phyloP scores from a whole-genome alignment of 2,113 vertebrate species.

The Semicossyphus pulcher region DNA sequence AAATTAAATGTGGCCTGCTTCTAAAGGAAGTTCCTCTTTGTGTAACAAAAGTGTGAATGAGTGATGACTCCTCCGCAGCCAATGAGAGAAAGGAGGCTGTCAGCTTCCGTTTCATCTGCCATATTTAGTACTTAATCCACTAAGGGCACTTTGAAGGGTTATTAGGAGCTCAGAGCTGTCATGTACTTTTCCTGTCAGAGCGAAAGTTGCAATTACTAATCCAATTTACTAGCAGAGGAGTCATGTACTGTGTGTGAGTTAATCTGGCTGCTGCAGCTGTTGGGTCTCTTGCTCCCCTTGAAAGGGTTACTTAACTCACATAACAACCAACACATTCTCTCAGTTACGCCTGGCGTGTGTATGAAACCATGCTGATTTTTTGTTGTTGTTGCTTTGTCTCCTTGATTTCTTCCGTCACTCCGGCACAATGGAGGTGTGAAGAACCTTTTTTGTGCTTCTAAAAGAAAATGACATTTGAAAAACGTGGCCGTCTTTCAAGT shows the following conservation, averaged over 20 bases:
- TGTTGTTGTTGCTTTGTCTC: too few relatives aligned
- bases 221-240: slow-evolving; percentile 61
- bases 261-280: slow-evolving; percentile 58
- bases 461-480: background rate
- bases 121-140: slow-evolving; percentile 71
- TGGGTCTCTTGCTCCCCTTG: slow-evolving; percentile 2
- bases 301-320: slow-evolving; percentile 12
- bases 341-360: background rate
- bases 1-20: background rate
- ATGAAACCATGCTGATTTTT: background rate
- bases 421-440: background rate
- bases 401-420: background rate
- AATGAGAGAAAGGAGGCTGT: slow-evolving; percentile 41
- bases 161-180: slow-evolving; percentile 63
- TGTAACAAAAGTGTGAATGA: slow-evolving; percentile 19
- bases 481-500: slow-evolving; percentile 1
- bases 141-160: slow-evolving; percentile 52
- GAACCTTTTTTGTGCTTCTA: background rate
- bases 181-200: slow-evolving; percentile 54
- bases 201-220: slow-evolving; percentile 70
- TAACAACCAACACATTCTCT: background rate
- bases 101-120: slow-evolving; percentile 50
- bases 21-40: slow-evolving; percentile 4
- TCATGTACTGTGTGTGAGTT: slow-evolving; percentile 42
- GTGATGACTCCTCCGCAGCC: slow-evolving; percentile 15